Evolutionary conservation across 2,113 vertebrate genomes (phyloP).

Genomic region (Emydocephalus ijimae): DNA sequence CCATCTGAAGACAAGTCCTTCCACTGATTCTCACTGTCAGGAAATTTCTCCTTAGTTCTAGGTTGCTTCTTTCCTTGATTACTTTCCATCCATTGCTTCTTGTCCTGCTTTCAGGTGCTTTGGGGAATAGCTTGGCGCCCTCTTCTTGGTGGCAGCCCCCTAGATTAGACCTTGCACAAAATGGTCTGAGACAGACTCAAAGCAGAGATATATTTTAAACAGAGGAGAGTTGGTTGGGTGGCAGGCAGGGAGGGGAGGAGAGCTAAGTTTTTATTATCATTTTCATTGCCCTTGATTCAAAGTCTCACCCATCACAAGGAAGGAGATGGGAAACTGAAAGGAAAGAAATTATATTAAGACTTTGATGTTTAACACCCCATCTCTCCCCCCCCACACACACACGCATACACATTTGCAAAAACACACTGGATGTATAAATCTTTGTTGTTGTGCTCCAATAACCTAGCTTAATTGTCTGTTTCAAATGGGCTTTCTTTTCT

Average conservation of each 20-base stretch:
- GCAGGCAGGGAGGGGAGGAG: not conserved
- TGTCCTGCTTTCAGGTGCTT: no score
- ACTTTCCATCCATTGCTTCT: no score
- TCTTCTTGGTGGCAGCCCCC: no score
- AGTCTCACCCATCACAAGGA: not conserved
- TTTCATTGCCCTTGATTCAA: not conserved
- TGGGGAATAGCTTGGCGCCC: no score
- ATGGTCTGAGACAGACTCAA: not conserved
- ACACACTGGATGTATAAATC: conserved; percentile 43
- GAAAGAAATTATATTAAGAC: not conserved
- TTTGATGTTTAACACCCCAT: not conserved
- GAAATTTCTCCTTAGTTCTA: no score
- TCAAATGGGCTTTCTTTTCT: conserved; percentile 54
- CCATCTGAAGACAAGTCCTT: no score
- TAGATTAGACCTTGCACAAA: not conserved
- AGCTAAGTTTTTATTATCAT: not conserved
- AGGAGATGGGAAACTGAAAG: not conserved
- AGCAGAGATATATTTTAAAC: not conserved
- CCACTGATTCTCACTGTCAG: no score
- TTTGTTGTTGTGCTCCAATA: conserved; percentile 43
- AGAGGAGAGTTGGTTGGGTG: not conserved
- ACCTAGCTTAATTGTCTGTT: conserved; percentile 62
- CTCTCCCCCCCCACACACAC: not conserved
- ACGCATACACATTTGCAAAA: conserved; percentile 18
- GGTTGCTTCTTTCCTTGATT: no score